Evolutionary conservation across 1,140 invertebrate species (phyloP).

Genomic region (Asbolus verrucosus): DNA sequence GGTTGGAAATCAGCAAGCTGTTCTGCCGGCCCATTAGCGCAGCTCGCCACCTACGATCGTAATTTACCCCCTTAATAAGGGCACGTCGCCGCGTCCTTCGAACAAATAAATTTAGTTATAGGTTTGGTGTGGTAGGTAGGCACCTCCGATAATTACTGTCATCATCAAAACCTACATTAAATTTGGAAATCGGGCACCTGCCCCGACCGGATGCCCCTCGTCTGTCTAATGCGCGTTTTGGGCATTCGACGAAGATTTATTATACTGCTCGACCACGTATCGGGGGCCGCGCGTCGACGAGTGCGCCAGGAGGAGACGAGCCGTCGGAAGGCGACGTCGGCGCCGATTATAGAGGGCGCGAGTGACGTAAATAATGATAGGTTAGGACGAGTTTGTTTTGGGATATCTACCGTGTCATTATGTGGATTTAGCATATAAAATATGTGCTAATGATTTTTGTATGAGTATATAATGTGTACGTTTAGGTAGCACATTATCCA

Average conservation of each 20-base stretch:
- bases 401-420: slow-evolving; percentile 42
- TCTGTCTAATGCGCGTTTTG: slow-evolving; percentile 45
- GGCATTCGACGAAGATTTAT: slow-evolving; percentile 8
- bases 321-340: not conserved
- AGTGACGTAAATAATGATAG: slow-evolving; percentile 45
- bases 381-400: slow-evolving; percentile 38
- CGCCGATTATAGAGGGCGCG: not conserved
- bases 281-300: not conserved
- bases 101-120: slow-evolving; percentile 50
- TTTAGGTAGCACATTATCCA: slow-evolving; percentile 23
- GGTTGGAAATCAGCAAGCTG: too few species aligned
- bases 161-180: slow-evolving; percentile 55
- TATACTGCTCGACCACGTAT: slow-evolving; percentile 20
- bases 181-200: slow-evolving; percentile 54
- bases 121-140: slow-evolving; percentile 45
- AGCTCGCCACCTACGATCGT: slow-evolving; percentile 13
- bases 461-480: slow-evolving; percentile 37
- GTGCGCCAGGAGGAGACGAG: slow-evolving; percentile 10
- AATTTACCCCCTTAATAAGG: slow-evolving; percentile 46
- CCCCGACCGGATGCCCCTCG: slow-evolving; percentile 35
- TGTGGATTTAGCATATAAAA: slow-evolving; percentile 40
- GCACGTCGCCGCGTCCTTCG: slow-evolving; percentile 29
- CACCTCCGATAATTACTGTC: slow-evolving; percentile 50
- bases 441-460: slow-evolving; percentile 45
- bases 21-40: too few species aligned